Conservation (phyloP, 2,888 invertebrate species). For the Spodoptera picta region DNA sequence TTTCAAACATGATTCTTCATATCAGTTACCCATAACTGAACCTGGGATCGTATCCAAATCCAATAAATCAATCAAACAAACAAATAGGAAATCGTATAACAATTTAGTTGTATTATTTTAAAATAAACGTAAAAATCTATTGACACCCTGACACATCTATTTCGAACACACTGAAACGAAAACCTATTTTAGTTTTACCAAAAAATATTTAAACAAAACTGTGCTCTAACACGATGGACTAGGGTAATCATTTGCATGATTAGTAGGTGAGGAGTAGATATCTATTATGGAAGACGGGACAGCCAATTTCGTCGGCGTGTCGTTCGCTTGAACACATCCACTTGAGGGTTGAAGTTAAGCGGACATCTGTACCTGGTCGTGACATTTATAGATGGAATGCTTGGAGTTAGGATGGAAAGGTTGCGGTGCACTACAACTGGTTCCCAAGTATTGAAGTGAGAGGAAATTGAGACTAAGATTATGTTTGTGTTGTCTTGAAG, state of each 20-base stretch:
- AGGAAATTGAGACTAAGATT: neutral
- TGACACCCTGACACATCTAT: slow-evolving; percentile 52
- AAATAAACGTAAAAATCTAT: too few relatives aligned
- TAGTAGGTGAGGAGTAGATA: slow-evolving; percentile 64
- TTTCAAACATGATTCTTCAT: too few relatives aligned
- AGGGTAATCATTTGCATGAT: slow-evolving; percentile 35
- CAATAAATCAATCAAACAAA: slow-evolving; percentile 1
- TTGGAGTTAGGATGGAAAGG: slow-evolving; percentile 16
- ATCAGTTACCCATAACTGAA: too few relatives aligned
- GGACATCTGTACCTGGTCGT: slow-evolving; percentile 16
- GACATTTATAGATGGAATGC: slow-evolving; percentile 46
- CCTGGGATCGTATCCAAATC: neutral
- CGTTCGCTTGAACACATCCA: slow-evolving; percentile 62
- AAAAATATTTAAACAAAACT: slow-evolving; percentile 42
- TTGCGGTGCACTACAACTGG: neutral
- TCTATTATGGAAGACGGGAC: slow-evolving; percentile 73
- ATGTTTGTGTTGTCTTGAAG: neutral
- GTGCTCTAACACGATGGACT: slow-evolving; percentile 36
- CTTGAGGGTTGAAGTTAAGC: slow-evolving; percentile 38
- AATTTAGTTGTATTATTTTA: slow-evolving; percentile 10
- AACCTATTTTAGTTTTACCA: slow-evolving; percentile 65
- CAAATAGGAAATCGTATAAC: slow-evolving; percentile 13
- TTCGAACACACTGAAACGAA: slow-evolving; percentile 58
- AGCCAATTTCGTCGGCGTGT: slow-evolving; percentile 75
- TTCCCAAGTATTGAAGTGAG: neutral